These are phyloP conservation scores for Sander vitreus DNA, from an alignment of 2,113 vertebrate species.

Conservation along the genomic window DNA sequence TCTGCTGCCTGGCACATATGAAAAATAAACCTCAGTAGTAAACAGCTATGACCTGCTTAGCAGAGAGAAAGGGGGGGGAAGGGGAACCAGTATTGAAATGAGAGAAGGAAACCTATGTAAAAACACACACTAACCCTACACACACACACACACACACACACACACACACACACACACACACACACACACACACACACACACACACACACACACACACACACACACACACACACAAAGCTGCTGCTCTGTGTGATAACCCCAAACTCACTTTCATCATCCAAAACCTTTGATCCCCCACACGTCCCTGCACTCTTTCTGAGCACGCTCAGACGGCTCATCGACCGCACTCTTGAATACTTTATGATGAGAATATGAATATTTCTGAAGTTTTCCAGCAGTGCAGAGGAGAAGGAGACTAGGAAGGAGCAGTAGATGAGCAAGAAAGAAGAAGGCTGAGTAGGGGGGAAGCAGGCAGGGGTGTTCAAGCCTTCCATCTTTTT, in stretches of 20 bases:
- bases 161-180: not conserved
- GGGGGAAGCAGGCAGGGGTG: not conserved
- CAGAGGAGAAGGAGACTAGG: conserved; percentile 2
- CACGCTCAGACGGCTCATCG: conserved; percentile 37
- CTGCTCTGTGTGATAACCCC: conserved; percentile 47
- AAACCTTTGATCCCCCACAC: conserved; percentile 59
- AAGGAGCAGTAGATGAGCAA: not conserved
- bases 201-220: not conserved
- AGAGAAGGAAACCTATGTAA: not conserved
- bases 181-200: not conserved
- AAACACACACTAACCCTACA: conserved; percentile 13
- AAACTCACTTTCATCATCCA: conserved; percentile 61
- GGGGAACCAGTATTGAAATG: not conserved
- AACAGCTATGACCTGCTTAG: conserved; percentile 44
- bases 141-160: not conserved
- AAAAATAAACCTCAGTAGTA: conserved; percentile 3
- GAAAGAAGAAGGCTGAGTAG: not conserved
- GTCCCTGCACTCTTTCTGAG: conserved; percentile 43
- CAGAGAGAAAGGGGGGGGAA: not conserved
- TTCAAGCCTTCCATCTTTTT: conserved; percentile 2
- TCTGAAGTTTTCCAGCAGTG: conserved; percentile 41
- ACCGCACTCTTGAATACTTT: conserved; percentile 63
- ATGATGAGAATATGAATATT: conserved; percentile 58
- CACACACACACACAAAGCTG: not conserved
- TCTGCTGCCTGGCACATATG: conserved; percentile 15